Conservation (phyloP, 2,797 vertebrate species). For the Pseudochaenichthys georgianus region DNA sequence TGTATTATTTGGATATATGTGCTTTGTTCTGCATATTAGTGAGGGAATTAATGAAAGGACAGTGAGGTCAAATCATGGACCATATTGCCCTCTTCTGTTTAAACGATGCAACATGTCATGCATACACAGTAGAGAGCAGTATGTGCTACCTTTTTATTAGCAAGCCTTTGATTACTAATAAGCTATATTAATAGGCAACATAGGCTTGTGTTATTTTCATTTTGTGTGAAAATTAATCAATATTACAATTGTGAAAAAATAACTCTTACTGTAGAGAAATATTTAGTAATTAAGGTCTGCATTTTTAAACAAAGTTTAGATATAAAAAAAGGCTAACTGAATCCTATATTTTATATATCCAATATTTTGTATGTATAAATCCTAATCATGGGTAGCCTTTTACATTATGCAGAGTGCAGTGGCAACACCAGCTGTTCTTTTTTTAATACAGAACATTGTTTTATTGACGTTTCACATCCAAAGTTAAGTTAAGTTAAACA, state of each 20-base stretch:
- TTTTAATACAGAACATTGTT: background rate
- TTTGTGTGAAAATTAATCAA: background rate
- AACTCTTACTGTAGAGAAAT: background rate
- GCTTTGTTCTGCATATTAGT: slow-evolving; percentile 29
- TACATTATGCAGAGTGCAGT: background rate
- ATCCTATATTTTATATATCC: background rate
- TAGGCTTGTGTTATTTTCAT: background rate
- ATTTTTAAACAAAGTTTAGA: slow-evolving; percentile 1
- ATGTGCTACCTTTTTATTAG: background rate
- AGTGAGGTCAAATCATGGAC: slow-evolving; percentile 52
- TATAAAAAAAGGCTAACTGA: background rate
- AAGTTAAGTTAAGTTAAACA: slow-evolving; percentile 27
- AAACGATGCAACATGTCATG: slow-evolving; percentile 54
- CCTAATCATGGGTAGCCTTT: background rate
- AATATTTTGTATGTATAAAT: slow-evolving; percentile 2
- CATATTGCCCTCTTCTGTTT: slow-evolving; percentile 80
- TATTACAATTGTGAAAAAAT: background rate
- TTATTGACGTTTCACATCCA: slow-evolving; percentile 34
- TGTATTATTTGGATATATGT: background rate
- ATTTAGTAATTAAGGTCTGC: background rate
- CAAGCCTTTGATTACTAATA: background rate
- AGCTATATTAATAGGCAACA: background rate
- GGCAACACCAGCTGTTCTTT: slow-evolving; percentile 1
- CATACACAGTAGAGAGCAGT: slow-evolving; percentile 3
- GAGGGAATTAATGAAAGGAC: slow-evolving; percentile 33